phyloP scores from a whole-genome alignment of 2,113 vertebrate species.

The Heloderma charlesbogerti region DNA sequence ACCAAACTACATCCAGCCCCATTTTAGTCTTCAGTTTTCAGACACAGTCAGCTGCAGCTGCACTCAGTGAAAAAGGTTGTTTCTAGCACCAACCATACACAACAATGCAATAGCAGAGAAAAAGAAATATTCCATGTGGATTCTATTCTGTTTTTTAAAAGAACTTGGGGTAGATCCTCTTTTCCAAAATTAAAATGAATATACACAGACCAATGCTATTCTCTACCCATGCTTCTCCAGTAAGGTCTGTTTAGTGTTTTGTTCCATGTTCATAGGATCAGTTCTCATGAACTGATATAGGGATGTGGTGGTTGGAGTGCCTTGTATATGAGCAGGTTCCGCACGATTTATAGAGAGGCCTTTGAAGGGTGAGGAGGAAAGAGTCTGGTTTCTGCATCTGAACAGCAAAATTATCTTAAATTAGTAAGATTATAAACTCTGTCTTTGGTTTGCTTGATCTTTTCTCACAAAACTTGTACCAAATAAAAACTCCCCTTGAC shows the following conservation, averaged over 20 bases:
- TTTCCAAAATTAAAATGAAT: not conserved
- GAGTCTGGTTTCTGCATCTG: not conserved
- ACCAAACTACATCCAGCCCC: not conserved
- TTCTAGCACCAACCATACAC: not conserved
- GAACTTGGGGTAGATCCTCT: not conserved
- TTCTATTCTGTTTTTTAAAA: not conserved
- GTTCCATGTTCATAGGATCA: not conserved
- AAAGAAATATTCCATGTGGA: not conserved
- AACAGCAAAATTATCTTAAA: not conserved
- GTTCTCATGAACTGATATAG: not conserved
- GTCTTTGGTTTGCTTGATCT: not conserved
- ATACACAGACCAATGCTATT: not conserved
- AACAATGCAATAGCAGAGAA: not conserved
- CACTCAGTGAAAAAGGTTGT: not conserved
- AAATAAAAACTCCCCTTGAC: not conserved
- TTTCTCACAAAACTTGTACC: not conserved
- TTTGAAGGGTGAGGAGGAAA: not conserved
- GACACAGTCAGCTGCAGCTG: slow-evolving; percentile 10
- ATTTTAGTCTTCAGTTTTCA: slow-evolving; percentile 4
- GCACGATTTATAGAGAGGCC: not conserved
- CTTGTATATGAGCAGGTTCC: not conserved
- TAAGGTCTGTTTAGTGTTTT: not conserved
- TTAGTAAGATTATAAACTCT: not conserved
- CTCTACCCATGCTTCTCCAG: not conserved
- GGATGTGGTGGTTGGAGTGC: not conserved